Evolutionary conservation across 53 echinoderm and acorn worm genomes (phyloP).

Genomic region (Luidia sarsii): DNA sequence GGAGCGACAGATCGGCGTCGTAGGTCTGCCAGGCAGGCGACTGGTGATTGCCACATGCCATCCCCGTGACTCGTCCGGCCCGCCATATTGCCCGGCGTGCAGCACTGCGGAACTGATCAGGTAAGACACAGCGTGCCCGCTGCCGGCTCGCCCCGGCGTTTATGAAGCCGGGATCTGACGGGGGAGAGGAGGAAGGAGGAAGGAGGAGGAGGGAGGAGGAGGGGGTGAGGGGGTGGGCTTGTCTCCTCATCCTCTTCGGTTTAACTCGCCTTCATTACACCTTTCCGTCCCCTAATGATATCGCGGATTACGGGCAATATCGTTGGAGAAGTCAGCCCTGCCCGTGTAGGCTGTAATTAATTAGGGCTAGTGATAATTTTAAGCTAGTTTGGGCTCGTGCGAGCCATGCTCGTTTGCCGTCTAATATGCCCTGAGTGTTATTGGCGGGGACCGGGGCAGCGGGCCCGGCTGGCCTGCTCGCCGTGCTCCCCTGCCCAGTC

Average conservation of each 20-base stretch:
- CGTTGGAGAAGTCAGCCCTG: constrained; percentile 40
- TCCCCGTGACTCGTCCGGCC: not conserved
- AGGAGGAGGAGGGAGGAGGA: too few species aligned
- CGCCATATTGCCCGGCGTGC: constrained; percentile 50
- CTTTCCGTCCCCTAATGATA: constrained; percentile 53
- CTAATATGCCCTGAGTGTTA: constrained; percentile 44
- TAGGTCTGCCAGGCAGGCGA: constrained; percentile 30
- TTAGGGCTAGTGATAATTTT: constrained; percentile 49
- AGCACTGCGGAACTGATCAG: too few species aligned
- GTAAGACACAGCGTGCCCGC: too few species aligned
- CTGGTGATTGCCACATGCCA: constrained; percentile 26
- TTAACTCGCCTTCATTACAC: constrained; percentile 43
- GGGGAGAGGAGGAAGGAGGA: too few species aligned
- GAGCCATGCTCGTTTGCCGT: constrained; percentile 40
- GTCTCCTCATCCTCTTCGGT: constrained; percentile 23
- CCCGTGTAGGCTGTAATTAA: constrained; percentile 54
- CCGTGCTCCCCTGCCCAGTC: too few species aligned
- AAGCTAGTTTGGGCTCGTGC: constrained; percentile 36
- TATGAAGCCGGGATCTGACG: too few species aligned
- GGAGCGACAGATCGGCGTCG: constrained; percentile 53
- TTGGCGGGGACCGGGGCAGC: constrained; percentile 24
- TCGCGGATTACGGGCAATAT: constrained; percentile 30
- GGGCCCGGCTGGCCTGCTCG: too few species aligned
- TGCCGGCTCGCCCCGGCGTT: too few species aligned
- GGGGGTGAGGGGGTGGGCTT: too few species aligned